Conservation (phyloP, 2,888 invertebrate species). For the Drosophila tripunctata region DNA sequence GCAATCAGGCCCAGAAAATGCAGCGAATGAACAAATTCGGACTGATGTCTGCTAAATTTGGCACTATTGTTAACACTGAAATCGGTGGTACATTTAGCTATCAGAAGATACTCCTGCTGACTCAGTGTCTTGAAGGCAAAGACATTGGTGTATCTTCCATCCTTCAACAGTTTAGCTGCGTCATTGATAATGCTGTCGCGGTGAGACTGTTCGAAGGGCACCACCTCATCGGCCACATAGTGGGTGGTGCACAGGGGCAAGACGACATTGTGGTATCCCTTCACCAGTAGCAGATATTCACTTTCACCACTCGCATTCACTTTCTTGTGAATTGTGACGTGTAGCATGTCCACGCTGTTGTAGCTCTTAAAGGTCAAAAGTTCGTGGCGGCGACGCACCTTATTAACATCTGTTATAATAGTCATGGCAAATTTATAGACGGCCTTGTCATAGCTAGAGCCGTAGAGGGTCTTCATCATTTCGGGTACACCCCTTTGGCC, state of each 20-base stretch:
- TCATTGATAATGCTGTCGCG: background rate
- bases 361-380: constrained; percentile 34
- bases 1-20: constrained; percentile 56
- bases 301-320: background rate
- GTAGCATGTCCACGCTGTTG: constrained; percentile 21
- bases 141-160: constrained; percentile 39
- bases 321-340: constrained; percentile 44
- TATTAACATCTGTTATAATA: constrained; percentile 16
- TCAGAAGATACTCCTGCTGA: constrained; percentile 6
- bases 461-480: constrained; percentile 30
- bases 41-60: background rate
- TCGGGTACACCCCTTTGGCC: constrained; percentile 47
- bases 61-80: background rate
- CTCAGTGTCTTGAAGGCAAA: constrained; percentile 46
- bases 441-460: constrained; percentile 40
- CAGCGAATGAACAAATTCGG: constrained; percentile 10
- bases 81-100: background rate
- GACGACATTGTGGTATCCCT: constrained; percentile 33
- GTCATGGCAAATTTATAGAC: constrained; percentile 29
- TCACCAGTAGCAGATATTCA: constrained; percentile 42
- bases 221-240: background rate
- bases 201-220: constrained; percentile 6
- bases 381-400: constrained; percentile 31
- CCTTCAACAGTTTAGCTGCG: background rate
- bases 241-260: constrained; percentile 30